phyloP scores from a whole-genome alignment of 2,888 invertebrate species.

The Pinctada fucata region DNA sequence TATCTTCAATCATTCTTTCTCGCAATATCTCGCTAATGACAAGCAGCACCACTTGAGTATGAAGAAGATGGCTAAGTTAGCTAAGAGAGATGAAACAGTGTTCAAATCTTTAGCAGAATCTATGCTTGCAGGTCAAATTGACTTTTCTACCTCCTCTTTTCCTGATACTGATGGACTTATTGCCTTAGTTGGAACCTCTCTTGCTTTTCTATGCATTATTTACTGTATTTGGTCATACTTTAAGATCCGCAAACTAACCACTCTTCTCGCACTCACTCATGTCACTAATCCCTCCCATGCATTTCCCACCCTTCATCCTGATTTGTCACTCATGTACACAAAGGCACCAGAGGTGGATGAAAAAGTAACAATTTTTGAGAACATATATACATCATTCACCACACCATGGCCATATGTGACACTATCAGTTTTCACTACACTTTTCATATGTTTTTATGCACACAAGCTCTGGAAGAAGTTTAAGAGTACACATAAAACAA shows the following conservation, averaged over 20 bases:
- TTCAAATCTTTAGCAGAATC: conserved; percentile 41
- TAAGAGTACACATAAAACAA: too few species aligned
- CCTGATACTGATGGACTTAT: conserved; percentile 24
- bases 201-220: background rate
- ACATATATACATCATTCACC: conserved; percentile 21
- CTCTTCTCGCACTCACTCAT: conserved; percentile 15
- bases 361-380: background rate
- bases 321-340: background rate
- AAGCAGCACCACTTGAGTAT: conserved; percentile 37
- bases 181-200: background rate
- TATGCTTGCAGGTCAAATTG: conserved; percentile 30
- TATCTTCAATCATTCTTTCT: too few species aligned
- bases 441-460: conserved; percentile 11
- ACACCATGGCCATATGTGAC: too few species aligned
- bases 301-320: conserved; percentile 8
- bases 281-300: background rate
- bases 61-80: conserved; percentile 36
- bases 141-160: background rate
- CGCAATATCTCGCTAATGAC: conserved; percentile 36
- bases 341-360: background rate
- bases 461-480: conserved; percentile 17
- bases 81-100: conserved; percentile 30
- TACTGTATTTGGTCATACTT: conserved; percentile 11
- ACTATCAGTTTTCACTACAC: conserved; percentile 14
- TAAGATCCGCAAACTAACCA: conserved; percentile 16